phyloP scores from a whole-genome alignment of 2,888 invertebrate species.

The Oithona nana region DNA sequence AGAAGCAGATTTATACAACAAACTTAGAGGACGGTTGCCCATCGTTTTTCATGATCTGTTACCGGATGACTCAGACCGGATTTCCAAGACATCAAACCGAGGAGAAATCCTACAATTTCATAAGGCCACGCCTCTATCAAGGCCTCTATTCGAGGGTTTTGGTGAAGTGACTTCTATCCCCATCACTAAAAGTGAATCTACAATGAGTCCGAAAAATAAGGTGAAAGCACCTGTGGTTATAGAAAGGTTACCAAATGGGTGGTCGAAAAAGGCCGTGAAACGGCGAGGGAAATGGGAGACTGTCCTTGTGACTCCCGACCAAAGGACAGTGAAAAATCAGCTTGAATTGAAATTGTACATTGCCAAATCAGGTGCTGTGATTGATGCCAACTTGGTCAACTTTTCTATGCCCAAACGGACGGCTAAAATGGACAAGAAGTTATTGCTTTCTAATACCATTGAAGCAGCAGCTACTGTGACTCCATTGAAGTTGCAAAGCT shows the following conservation, averaged over 20 bases:
- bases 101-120: conserved; percentile 7
- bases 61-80: conserved; percentile 1
- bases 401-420: conserved; percentile 10
- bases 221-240: conserved; percentile 8
- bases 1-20: conserved; percentile 44
- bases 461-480: background rate
- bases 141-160: conserved; percentile 11
- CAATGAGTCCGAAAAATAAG: background rate
- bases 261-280: conserved; percentile 16
- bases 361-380: background rate
- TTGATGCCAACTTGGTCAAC: conserved; percentile 12
- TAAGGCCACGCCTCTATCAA: background rate
- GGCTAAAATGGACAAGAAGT: conserved; percentile 16
- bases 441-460: no score
- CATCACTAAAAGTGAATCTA: background rate
- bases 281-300: conserved; percentile 15
- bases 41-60: conserved; percentile 35
- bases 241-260: conserved; percentile 13
- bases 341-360: conserved; percentile 7
- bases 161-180: background rate
- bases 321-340: conserved; percentile 1
- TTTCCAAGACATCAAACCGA: background rate
- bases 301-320: conserved; percentile 9
- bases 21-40: conserved; percentile 48
- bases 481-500: background rate